phyloP scores from a whole-genome alignment of 2,113 vertebrate genomes.

The Tachuris rubrigastra region DNA sequence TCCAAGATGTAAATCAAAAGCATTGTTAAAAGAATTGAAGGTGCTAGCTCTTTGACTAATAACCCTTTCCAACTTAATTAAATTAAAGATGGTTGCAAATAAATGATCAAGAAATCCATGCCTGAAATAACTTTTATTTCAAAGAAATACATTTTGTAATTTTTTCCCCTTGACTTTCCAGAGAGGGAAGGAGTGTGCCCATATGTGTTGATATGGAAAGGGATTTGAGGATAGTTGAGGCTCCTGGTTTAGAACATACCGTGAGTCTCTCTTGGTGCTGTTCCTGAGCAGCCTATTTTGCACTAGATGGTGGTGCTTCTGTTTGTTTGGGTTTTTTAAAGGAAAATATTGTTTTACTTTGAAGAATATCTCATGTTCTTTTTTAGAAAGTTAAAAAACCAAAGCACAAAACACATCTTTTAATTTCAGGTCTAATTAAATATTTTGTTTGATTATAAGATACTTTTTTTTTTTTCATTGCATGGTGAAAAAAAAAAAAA shows the following conservation, averaged over 20 bases:
- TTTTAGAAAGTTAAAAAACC: neutral
- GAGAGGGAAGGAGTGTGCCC: neutral
- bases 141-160: neutral
- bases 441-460: neutral
- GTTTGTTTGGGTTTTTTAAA: neutral
- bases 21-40: neutral
- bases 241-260: neutral
- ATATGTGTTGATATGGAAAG: neutral
- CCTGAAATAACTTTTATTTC: neutral
- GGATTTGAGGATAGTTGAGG: neutral
- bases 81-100: neutral
- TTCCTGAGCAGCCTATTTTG: neutral
- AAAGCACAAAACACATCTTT: neutral
- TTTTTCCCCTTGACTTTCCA: neutral
- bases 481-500: neutral
- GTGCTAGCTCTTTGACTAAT: neutral
- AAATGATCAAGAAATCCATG: neutral
- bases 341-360: neutral
- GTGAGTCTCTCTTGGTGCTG: rapidly evolving
- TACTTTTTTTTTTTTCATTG: neutral
- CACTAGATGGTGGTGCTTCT: too few relatives aligned
- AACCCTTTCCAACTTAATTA: neutral
- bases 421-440: neutral
- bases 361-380: neutral
- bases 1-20: neutral